Base-by-base conservation (phyloP, 2,113 vertebrate species). In the Cyanistes caeruleus region DNA sequence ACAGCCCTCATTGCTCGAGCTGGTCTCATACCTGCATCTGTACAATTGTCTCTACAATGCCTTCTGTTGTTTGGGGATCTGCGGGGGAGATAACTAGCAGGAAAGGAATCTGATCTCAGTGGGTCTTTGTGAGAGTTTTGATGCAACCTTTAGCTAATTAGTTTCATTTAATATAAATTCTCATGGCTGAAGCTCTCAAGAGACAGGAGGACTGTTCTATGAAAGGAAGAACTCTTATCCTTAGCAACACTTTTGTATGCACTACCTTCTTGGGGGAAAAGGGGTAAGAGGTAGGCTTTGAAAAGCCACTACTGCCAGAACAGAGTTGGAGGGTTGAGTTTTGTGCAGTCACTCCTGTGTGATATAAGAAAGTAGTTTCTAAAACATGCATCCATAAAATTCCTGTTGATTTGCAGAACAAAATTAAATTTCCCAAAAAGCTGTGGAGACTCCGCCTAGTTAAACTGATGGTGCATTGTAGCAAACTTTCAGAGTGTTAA, bases 111-210 rank as follows among this genome's bases (percentile, higher is more conserved):
- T 93, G 95, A 59, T 97, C 96, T 97, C 95, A 95, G 84, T 64
- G 81, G 94, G 94, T 93, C 95, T 91, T 95, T 75, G 60, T 89
- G 77, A 94, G 95, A 95, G 96, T 95, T 97, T 95, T 95, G 96
- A 95, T 97, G 96, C 96, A 96, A 96, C 94, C 94, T 96, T 96
- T 94, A 95, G 93, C 95, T 97, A 97, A 97, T 97, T 97, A 97
- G 95, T 96, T 97, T 96, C 95, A 93, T 96, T 94, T 97, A 95
- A 95, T 95, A 95, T 76, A 91, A 93, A 97, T 95, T 94, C 95
- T 96, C 96, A 84, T 84, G 95, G 89, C 70, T 93, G 77, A 89
- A 75, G 69, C 58, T 86, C 95, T 97, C 95, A 89, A 78, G 96
- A 96, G 95, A 87, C 77, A 73, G 41, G 16, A 94, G 33, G 74